phyloP scores from a whole-genome alignment of 2,888 invertebrate genomes.

The Tubiluchus corallicola region DNA sequence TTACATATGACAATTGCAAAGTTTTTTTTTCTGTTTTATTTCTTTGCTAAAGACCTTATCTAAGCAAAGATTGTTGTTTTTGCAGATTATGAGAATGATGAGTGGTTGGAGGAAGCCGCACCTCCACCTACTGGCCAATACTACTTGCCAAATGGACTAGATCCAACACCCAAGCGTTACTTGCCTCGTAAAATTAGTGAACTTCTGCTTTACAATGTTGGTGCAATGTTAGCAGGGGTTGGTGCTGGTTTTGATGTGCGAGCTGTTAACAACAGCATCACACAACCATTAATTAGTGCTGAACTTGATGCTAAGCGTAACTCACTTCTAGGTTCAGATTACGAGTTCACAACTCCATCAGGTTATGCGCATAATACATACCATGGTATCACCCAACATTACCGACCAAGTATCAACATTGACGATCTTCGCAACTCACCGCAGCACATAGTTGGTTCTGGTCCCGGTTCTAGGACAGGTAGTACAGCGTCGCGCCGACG shows the following conservation, averaged over 20 bases:
- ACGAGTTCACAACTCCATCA: conserved; percentile 38
- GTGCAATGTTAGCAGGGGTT: conserved; percentile 70
- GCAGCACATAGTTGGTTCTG: not conserved
- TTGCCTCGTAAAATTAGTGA: conserved; percentile 32
- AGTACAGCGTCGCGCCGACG: conserved; percentile 5
- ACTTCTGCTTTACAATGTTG: conserved; percentile 62
- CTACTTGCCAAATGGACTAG: conserved; percentile 49
- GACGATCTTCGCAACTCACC: conserved; percentile 10
- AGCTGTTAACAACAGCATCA: conserved; percentile 43
- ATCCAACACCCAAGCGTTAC: conserved; percentile 14
- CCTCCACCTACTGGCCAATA: conserved; percentile 14
- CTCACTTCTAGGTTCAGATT: conserved; percentile 29
- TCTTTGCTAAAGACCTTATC: too few relatives aligned
- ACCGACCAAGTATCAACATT: conserved; percentile 19
- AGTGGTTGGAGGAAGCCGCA: conserved; percentile 24
- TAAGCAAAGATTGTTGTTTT: too few relatives aligned
- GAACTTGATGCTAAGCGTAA: not conserved
- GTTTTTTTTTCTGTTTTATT: too few relatives aligned
- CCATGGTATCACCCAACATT: conserved; percentile 61
- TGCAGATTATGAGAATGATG: conserved; percentile 28
- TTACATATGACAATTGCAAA: too few relatives aligned
- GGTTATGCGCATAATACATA: conserved; percentile 68
- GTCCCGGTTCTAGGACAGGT: not conserved
- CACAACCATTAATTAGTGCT: not conserved
- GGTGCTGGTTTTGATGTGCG: conserved; percentile 81